A percentile compares a stretch with the other conserved stretches of the same genome.
These are phyloP conservation scores for Spongilla lacustris DNA, from an alignment of 37 sponge, comb jelly and placozoan species.

Conservation along the genomic window DNA sequence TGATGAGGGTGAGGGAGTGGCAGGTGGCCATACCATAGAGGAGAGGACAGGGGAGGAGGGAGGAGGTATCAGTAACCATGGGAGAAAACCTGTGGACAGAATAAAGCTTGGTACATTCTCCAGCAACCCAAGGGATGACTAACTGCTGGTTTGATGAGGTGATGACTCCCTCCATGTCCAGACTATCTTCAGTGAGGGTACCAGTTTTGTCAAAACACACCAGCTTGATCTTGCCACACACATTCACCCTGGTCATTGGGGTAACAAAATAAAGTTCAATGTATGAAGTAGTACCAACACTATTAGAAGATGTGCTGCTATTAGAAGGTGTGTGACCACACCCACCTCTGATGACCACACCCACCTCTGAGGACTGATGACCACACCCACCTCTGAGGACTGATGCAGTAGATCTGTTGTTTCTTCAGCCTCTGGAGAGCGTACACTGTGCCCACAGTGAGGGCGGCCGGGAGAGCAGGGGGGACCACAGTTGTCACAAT, in stretches of 20 bases:
- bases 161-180: conserved; percentile 69
- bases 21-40: conserved; percentile 82
- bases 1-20: conserved; percentile 81
- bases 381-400: conserved; percentile 83
- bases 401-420: conserved; percentile 90
- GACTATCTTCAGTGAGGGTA: conserved; percentile 94
- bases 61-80: conserved; percentile 35
- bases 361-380: not conserved
- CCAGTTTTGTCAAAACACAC: conserved; percentile 99
- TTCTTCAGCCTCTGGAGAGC: conserved; percentile 83
- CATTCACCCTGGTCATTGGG: conserved; percentile 57
- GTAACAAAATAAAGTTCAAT: too few species aligned
- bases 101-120: not conserved
- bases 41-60: conserved; percentile 33
- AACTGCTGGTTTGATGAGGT: not conserved
- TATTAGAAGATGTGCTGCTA: too few species aligned
- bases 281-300: too few species aligned
- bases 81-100: conserved; percentile 25
- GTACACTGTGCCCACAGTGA: conserved; percentile 94
- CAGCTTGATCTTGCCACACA: conserved; percentile 91
- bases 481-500: conserved; percentile 91
- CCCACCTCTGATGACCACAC: not conserved
- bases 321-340: not conserved
- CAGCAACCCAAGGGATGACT: not conserved
- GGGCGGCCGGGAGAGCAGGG: conserved; percentile 93